A percentile compares a stretch with the other conserved stretches of the same genome.
Evolutionary conservation across 1,140 invertebrate genomes (phyloP).

Genomic region (Pachyrhynchus sulphureomaculatus): DNA sequence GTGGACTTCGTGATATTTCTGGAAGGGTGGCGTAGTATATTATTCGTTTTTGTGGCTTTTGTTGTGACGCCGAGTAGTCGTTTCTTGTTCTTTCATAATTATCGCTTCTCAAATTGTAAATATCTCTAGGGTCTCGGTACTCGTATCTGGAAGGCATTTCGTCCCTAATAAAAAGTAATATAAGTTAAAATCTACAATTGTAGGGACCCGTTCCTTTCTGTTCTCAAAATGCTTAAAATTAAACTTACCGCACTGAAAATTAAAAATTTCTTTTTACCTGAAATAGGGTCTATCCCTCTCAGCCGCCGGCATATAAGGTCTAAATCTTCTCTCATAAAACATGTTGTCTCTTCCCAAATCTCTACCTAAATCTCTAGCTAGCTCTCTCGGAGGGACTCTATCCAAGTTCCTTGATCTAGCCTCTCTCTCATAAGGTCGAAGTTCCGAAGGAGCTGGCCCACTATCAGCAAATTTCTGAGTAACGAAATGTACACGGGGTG

Average conservation of each 20-base stretch:
- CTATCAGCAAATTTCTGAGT: slow-evolving; percentile 39
- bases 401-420: slow-evolving; percentile 31
- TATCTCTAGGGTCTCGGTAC: neutral
- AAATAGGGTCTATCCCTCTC: neutral
- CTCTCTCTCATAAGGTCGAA: slow-evolving; percentile 23
- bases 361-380: neutral
- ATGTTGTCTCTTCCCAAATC: neutral
- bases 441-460: slow-evolving; percentile 22
- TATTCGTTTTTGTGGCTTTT: slow-evolving; percentile 48
- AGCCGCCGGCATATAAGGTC: neutral
- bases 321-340: slow-evolving; percentile 5
- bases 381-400: slow-evolving; percentile 11
- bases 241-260: too few relatives aligned
- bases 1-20: slow-evolving; percentile 52
- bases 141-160: slow-evolving; percentile 15
- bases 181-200: too few relatives aligned
- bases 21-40: slow-evolving; percentile 56
- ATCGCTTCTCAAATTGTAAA: slow-evolving; percentile 17
- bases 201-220: too few relatives aligned
- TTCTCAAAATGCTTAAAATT: too few relatives aligned
- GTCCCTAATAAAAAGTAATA: slow-evolving; percentile 5
- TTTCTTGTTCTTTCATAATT: slow-evolving; percentile 17
- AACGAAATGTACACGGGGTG: slow-evolving; percentile 45
- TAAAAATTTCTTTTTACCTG: too few relatives aligned
- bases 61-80: neutral